Evolutionary conservation across 2,113 vertebrate species (phyloP), one percentile per base, ranked within the genome.

Genomic region (Leptobrachium ailaonicum): DNA sequence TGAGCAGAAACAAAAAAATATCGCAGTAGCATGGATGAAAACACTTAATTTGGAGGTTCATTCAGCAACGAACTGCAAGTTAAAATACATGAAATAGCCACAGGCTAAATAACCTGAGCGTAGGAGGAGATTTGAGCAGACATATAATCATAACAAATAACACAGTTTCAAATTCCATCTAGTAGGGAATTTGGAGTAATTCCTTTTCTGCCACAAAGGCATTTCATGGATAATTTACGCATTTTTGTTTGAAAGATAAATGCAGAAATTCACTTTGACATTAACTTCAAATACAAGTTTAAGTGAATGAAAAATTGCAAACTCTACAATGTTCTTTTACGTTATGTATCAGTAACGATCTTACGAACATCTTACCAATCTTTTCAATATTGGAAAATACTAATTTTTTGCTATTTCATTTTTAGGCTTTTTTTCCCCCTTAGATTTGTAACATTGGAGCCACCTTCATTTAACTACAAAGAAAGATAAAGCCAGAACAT

Each of bases 101-200:
- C 73, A 75, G 73, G 73, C 50, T 64, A 64, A 75, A 75, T 73
- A 80, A 73, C 77, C 70, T 80, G 50, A 47, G 71, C 77, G 77
- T 80, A 80, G 77, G 77, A 80, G 77, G 63, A n/a, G 77, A 80
- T 73, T 73, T 68, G 62, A 67, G 77, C 53, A 73, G 77, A 80
- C 77, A 53, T 80, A 80, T 73, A 80, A 80, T 73, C 71, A 67
- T 80, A 73, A 73, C 77, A 73, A 80, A 80, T 73, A 67, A 73
- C 73, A 75, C 69, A 79, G 77, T 79, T 66, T 79, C 77, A 66
- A 44, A 79, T 79, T 79, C 69, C 77, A 73, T 72, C 62, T 43
- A 41, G n/a, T 56, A 50, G 47, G 71, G 62, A 79, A 43, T 73
- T 79, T 73, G 77, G 70, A 79, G 47, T 58, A 41, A 44, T 64